Evolutionary conservation across 2,113 vertebrate species (phyloP), one percentile per base, ranked within the genome.

Genomic region (Tonatia bakeri): DNA sequence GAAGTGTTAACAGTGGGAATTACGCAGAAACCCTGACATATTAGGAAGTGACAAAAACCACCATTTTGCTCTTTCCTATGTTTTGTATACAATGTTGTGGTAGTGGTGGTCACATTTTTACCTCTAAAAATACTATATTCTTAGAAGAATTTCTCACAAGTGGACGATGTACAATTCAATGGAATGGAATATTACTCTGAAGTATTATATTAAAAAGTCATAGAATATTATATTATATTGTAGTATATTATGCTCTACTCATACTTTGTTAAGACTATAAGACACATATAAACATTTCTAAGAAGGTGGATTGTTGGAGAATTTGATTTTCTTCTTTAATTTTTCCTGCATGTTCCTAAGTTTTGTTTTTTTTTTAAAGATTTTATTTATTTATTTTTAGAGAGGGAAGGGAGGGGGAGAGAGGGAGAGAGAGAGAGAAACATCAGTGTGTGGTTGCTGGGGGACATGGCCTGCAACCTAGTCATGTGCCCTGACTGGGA

Each of bases 101-200:
- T 45, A 36, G 56, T 61, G 14, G 28, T 45, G 17, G 36, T 70
- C 50, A 89, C 19, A 33, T 69, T 40, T 84, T 81, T 85, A 56
- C 72, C 50, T 81, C n/a, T 40, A 19, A 50, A 82, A 54, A 43
- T 56, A 26, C n/a, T 86, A 5, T 33, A 15, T 65, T 64, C 67
- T 75, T 72, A 33, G 67, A 87, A 87, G 52, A 64, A 24, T 94
- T 94, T 93, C 77, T 91, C 72, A 80, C 36, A 87, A 75, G 69
- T n/a, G 3, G 43, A 54, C 47, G 90, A 94, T 67, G 36, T 20
- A 1, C 81, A 79, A 22, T n/a, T 80, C 26, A 83, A 16, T 67
- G 1, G 4, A 47, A 45, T 61, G 1, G 5, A 61, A 45, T 67
- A 61, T 56, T 67, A 38, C 28, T 73, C 38, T 73, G 43, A 73